Conservation (phyloP, 2,797 vertebrate genomes). For the Lates japonicus region DNA sequence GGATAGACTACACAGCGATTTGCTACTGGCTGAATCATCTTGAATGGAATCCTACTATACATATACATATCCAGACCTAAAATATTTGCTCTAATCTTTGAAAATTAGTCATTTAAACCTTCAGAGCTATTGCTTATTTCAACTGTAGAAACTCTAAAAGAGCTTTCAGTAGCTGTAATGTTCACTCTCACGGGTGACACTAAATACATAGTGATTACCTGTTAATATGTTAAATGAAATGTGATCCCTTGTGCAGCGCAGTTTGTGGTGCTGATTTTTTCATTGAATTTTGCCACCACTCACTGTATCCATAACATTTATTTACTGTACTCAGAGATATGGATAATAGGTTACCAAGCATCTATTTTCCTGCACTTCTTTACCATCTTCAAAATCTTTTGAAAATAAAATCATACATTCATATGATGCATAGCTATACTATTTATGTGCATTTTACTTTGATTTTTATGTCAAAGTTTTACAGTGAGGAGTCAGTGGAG, state of each 20-base stretch:
- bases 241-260: conserved; percentile 30
- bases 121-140: not conserved
- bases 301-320: not conserved
- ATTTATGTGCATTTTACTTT: not conserved
- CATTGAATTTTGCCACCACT: not conserved
- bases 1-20: conserved; percentile 2
- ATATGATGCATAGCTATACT: not conserved
- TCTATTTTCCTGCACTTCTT: not conserved
- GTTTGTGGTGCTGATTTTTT: not conserved
- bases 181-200: not conserved
- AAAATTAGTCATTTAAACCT: not conserved
- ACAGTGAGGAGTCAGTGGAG: too few relatives aligned
- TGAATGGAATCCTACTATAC: conserved; percentile 2
- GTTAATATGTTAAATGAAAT: not conserved
- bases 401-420: not conserved
- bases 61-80: not conserved
- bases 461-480: not conserved
- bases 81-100: not conserved
- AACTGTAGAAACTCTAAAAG: not conserved
- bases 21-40: conserved; percentile 6
- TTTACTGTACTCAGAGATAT: not conserved
- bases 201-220: not conserved
- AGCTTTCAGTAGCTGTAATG: not conserved
- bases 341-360: not conserved
- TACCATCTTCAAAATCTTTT: not conserved